A percentile compares a stretch with the other conserved stretches of the same genome.
phyloP scores from a whole-genome alignment of 1,140 invertebrate species.

The Samia ricini region DNA sequence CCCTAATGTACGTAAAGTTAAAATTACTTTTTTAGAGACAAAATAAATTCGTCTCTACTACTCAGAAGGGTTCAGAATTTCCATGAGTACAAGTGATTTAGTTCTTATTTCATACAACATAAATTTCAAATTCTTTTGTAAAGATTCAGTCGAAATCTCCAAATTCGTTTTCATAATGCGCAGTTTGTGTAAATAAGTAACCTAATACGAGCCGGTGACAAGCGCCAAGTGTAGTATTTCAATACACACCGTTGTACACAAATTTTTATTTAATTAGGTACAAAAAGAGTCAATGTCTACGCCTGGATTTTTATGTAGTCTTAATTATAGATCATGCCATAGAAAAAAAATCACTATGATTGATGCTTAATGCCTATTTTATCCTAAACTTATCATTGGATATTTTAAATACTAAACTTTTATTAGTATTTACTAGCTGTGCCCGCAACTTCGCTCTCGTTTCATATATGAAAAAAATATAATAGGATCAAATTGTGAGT shows the following conservation, averaged over 20 bases:
- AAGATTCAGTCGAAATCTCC: slow-evolving; percentile 16
- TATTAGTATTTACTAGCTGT: no score
- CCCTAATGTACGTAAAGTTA: background rate
- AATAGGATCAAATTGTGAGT: no score
- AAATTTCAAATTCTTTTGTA: background rate
- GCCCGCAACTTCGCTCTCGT: no score
- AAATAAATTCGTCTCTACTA: background rate
- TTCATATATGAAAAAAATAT: no score
- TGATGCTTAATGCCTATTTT: no score
- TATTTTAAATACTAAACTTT: no score
- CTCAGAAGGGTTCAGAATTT: background rate
- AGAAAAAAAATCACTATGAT: no score
- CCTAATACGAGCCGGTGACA: slow-evolving; percentile 19
- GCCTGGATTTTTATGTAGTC: no score
- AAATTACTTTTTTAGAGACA: background rate
- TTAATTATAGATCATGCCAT: no score
- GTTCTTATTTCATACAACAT: background rate
- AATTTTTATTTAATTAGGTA: slow-evolving; percentile 3
- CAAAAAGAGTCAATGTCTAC: no score
- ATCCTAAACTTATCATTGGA: no score
- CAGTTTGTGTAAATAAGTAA: slow-evolving; percentile 52
- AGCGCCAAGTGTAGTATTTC: slow-evolving; percentile 40
- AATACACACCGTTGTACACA: slow-evolving; percentile 34
- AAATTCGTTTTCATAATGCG: slow-evolving; percentile 39
- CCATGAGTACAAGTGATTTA: background rate